These are phyloP conservation scores for Agapornis roseicollis DNA, from an alignment of 2,113 vertebrate species.

Conservation along the genomic window DNA sequence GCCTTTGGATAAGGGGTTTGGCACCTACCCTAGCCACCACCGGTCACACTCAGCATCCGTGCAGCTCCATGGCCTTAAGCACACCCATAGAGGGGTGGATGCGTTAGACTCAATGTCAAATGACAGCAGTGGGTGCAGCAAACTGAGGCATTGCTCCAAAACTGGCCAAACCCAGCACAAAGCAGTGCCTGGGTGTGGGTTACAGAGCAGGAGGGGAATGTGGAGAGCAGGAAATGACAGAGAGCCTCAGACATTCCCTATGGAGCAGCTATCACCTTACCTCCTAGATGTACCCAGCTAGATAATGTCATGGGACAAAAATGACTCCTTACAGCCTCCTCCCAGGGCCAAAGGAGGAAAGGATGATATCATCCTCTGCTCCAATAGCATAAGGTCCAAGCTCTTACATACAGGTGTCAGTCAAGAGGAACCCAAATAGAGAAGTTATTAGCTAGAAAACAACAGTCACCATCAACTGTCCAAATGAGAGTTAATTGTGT, in stretches of 20 bases:
- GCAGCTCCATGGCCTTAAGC: neutral
- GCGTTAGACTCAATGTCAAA: neutral
- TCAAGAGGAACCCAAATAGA: neutral
- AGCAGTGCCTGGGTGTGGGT: neutral
- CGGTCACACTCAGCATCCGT: neutral
- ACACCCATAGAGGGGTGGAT: neutral
- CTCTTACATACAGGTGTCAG: neutral
- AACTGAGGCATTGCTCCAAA: neutral
- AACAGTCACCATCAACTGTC: neutral
- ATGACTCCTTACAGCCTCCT: neutral
- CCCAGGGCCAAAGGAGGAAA: neutral
- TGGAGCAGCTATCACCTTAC: neutral
- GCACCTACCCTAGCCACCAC: neutral
- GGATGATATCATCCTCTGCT: neutral
- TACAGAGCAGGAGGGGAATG: neutral
- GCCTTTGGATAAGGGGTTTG: neutral
- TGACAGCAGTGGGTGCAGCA: neutral
- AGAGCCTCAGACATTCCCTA: neutral
- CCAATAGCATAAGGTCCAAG: neutral
- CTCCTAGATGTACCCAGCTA: neutral
- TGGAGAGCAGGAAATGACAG: slow-evolving; percentile 2
- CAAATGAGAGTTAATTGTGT: neutral
- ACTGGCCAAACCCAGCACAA: neutral
- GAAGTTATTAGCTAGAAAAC: neutral
- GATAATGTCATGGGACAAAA: neutral